Evolutionary conservation across 2,113 vertebrate species (phyloP).

Genomic region (Salvelinus sp.): DNA sequence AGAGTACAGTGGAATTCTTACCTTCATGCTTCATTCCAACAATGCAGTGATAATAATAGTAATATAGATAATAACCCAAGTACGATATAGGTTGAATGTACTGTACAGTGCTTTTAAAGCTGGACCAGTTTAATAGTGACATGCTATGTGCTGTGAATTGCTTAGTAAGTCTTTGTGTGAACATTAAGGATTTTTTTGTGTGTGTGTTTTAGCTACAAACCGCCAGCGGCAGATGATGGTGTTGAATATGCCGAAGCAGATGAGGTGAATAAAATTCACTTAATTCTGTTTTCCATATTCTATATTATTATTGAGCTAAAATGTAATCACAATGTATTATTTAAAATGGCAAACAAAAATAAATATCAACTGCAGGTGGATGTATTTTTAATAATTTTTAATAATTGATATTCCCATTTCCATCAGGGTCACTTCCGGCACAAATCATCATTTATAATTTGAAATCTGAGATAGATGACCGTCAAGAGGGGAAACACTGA

Average conservation of each 20-base stretch:
- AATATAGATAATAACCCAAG: not conserved
- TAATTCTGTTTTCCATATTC: not conserved
- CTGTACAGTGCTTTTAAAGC: too few relatives aligned
- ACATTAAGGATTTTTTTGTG: conserved; percentile 22
- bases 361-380: too few relatives aligned
- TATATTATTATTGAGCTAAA: not conserved
- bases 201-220: conserved; percentile 83
- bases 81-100: too few relatives aligned
- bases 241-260: conserved; percentile 88
- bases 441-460: conserved; percentile 97
- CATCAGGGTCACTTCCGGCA: conserved; percentile 95
- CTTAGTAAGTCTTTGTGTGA: not conserved
- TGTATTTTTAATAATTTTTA: not conserved
- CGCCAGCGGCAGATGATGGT: conserved; percentile 80
- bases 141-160: not conserved
- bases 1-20: too few relatives aligned
- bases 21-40: not conserved
- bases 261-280: conserved; percentile 79
- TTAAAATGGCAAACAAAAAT: not conserved
- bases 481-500: conserved; percentile 6
- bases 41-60: not conserved
- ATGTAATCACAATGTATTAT: not conserved
- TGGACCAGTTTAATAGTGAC: too few relatives aligned
- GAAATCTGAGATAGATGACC: conserved; percentile 59
- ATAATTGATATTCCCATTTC: conserved; percentile 8